phyloP scores from a whole-genome alignment of 2,888 invertebrate genomes.

The Phyllotreta striolata region DNA sequence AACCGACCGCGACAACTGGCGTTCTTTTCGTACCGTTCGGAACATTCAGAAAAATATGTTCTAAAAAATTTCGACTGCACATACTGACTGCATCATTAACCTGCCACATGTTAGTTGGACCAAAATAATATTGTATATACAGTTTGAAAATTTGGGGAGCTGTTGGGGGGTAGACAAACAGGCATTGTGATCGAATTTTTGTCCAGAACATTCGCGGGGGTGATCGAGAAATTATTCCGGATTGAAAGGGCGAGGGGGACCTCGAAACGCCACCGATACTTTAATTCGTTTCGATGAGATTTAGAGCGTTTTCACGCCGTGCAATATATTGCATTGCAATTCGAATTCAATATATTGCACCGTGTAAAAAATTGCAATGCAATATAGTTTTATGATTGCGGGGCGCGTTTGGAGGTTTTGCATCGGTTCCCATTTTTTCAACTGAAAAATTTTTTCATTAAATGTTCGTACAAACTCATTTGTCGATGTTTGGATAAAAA shows the following conservation, averaged over 20 bases:
- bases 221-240: conserved; percentile 14
- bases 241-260: conserved; percentile 1
- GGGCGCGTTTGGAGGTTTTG: not conserved
- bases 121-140: conserved; percentile 48
- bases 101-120: conserved; percentile 59
- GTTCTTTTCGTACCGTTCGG: conserved; percentile 34
- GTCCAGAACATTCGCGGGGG: conserved; percentile 18
- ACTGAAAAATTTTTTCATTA: conserved; percentile 42
- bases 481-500: conserved; percentile 42
- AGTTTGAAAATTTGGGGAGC: conserved; percentile 39
- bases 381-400: not conserved
- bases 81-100: conserved; percentile 55
- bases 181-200: conserved; percentile 33
- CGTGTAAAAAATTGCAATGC: no score
- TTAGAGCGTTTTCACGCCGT: no score
- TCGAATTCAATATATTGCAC: no score
- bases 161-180: conserved; percentile 15
- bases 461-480: conserved; percentile 51
- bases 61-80: conserved; percentile 55
- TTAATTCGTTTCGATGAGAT: not conserved
- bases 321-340: no score
- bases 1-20: conserved; percentile 37
- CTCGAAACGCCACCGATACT: conserved; percentile 1
- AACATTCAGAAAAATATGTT: conserved; percentile 52
- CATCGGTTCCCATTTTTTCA: conserved; percentile 35